Conservation (phyloP, 1,140 invertebrate genomes). For the Drosophila kanapiae region DNA sequence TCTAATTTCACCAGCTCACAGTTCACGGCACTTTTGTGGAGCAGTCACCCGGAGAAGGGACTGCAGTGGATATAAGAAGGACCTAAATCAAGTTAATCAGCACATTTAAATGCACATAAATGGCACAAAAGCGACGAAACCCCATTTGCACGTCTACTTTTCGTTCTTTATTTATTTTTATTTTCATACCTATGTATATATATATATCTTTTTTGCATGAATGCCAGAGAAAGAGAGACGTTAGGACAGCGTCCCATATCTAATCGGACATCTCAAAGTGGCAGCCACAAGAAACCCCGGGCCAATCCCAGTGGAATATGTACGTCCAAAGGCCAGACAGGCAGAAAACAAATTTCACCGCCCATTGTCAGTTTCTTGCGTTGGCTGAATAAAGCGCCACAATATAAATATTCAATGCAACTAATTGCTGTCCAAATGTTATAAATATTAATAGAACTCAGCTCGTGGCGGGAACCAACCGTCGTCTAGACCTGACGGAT, state of each 20-base stretch:
- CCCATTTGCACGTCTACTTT: conserved; percentile 25
- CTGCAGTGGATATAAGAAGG: conserved; percentile 13
- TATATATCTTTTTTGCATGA: background rate
- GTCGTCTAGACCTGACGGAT: conserved; percentile 28
- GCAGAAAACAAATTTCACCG: conserved; percentile 20
- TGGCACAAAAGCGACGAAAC: conserved; percentile 23
- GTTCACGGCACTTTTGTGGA: conserved; percentile 32
- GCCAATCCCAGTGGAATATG: conserved; percentile 9
- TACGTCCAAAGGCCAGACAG: conserved; percentile 9
- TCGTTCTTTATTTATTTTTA: background rate
- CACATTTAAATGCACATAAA: conserved; percentile 61
- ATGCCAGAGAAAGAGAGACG: conserved; percentile 14
- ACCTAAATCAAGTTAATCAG: conserved; percentile 70
- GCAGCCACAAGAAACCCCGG: background rate
- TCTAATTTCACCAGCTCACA: conserved; percentile 28
- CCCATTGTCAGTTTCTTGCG: conserved; percentile 11
- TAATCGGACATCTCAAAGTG: conserved; percentile 29
- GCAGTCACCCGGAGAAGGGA: conserved; percentile 5
- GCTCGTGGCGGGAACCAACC: no score
- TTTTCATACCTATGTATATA: background rate
- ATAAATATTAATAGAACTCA: conserved; percentile 43
- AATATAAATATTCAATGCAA: conserved; percentile 35
- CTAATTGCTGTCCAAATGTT: conserved; percentile 33
- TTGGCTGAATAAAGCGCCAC: background rate
- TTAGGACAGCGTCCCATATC: conserved; percentile 10